Evolutionary conservation across 2,113 vertebrate genomes (phyloP), one percentile per base, ranked within the genome.

Genomic region (Picathartes gymnocephalus): DNA sequence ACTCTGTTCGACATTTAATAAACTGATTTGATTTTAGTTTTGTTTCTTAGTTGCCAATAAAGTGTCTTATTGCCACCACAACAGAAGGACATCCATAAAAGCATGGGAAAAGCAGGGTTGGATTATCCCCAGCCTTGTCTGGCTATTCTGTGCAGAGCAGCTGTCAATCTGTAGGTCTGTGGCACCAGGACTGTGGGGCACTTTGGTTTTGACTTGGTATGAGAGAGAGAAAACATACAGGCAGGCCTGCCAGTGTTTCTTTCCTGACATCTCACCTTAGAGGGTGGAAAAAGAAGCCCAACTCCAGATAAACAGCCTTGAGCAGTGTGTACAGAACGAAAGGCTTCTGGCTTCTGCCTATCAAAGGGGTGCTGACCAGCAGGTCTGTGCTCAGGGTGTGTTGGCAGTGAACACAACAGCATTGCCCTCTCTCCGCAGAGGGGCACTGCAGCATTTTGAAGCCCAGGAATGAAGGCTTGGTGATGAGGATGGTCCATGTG

Each of bases 391-490:
- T 56, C 53, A 2, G 53, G 33, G 17, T 17, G 45, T 1, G 15
- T 0, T 56, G 84, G 60, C 64, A 42, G 45, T 0, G n/a, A 57
- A 68, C 5, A 20, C 44, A 12, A 6, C 0, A 4, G 50, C 15
- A 0, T 6, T 2, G 3, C 50, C 19, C 35, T 5, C 61, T 68
- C 71, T 53, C 94, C 70, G 9, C 90, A 31, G 72, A 91, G 91
- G 77, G 96, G 77, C 96, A 92, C 88, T 96, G 86, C 6, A 4
- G 88, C n/a, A 7, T 84, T 80, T 33, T 21, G 74, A 44, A 93
- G 77, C 9, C 45, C 1, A 0, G 39, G 44, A 45, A 65, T 24
- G 76, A 84, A 77, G 83, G 60, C 24, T 44, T 24, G 48, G 85
- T 61, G 54, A 50, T 37, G 48, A 87, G 78, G 90, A 79, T 76